Base-by-base conservation (phyloP, 2,888 invertebrate species). In the Minunthozetes semirufus region DNA sequence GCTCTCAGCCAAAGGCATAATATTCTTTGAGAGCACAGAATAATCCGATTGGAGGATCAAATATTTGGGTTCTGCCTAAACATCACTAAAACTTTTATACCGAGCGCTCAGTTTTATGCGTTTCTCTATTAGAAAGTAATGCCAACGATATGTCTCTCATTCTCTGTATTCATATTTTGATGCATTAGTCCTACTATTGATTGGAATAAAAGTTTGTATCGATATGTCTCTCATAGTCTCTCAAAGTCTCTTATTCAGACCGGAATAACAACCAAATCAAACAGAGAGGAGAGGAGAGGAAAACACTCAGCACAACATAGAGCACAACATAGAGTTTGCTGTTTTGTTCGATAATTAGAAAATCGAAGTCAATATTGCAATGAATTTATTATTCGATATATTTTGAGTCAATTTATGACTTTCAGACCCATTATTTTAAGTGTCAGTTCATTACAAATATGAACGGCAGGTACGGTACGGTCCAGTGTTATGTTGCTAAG, bases 191-290 rank as follows among this genome's bases (percentile, higher is more conserved):
- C 2, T 25, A 59, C 2, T 25, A 59, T 59, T 59, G 59, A 59
- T 59, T 17, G 59, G 9, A 59, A 66, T 66, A 66, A n/a, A 66
- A 66, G 38, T 38, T 66, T 66, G 38, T 66, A 66, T 66, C 66
- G 66, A 66, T 38, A 38, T 66, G 66, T 66, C 66, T n/a, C n/a
- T n/a, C n/a, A n/a, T n/a, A n/a, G n/a, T n/a, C n/a, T n/a, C n/a
- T n/a, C n/a, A n/a, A n/a, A n/a, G n/a, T n/a, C n/a, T n/a, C n/a
- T n/a, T n/a, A 66, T 29, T 66, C 66, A 38, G 38, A 66, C 66
- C 38, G 19, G 19, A 66, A 33, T 66, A 38, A 66, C 38, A 19
- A 66, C 33, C 38, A 38, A 66, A 38, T 66, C 66, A 66, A 66
- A 66, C 33, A 38, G 15, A 38, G 38, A 38, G 66, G 38, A 8